Evolutionary conservation across 2,888 invertebrate species (phyloP), one percentile per base, ranked within the genome.

Genomic region (Myathropa florea): DNA sequence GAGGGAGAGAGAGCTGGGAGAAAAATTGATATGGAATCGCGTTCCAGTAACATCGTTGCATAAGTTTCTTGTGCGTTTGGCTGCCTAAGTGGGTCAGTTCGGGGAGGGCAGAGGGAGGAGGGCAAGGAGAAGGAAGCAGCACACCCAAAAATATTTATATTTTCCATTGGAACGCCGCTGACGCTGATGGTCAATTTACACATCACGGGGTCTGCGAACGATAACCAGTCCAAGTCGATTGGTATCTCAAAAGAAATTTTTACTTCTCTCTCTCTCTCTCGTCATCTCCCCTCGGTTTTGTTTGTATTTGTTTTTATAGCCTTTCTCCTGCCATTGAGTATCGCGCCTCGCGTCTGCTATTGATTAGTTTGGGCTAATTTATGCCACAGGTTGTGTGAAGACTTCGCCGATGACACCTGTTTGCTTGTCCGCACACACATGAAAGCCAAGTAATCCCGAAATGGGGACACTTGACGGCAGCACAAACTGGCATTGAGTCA

Each of bases 281-380:
- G 28, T 6, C 28, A 6, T 28, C 2, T 39, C 1, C n/a, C 14
- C 39, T n/a, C 46, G n/a, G 18, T 39, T 30, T 30, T 64, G 53
- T 63, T 67, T 70, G 64, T 75, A 55, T 79, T 80, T 84, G 57
- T 67, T 63, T 68, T 80, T 61, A 79, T 67, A 68, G 61, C 39
- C 63, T 68, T 53, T 55, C 39, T 65, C 70, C 55, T 68, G 57
- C 9, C 46, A 46, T 46, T 18, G 46, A 46, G 18, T 7, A 57
- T 6, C 36, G 33, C 53, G 33, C 46, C 70, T 23, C 55, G 12
- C 18, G 12, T 23, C 60, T 24, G 14, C 21, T 64, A 67, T 67
- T 67, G 67, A 80, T 80, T 67, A 61, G 80, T 33, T 46, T 73
- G 82, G 73, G 82, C 70, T 82, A 82, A 85, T 85, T 85, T 82